Percentiles rank a stretch among this genome's conserved stretches.
These are phyloP conservation scores for Tragelaphus strepsiceros DNA, from an alignment of 2,113 vertebrate genomes.

Conservation along the genomic window DNA sequence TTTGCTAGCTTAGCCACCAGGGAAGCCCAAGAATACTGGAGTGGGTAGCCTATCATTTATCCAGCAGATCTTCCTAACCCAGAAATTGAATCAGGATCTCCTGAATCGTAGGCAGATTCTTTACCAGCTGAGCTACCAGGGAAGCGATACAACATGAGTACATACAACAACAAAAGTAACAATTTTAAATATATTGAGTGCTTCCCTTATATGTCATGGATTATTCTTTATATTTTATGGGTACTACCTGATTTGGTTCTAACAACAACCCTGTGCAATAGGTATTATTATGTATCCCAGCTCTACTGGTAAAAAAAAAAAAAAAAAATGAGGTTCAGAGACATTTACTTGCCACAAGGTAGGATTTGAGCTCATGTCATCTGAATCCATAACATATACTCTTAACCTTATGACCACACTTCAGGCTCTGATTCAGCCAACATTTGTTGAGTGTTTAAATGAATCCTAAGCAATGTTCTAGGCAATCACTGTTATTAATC, in stretches of 20 bases:
- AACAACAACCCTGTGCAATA: neutral
- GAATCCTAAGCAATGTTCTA: neutral
- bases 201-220: neutral
- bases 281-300: neutral
- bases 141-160: neutral
- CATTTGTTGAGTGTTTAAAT: neutral
- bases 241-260: too few relatives aligned
- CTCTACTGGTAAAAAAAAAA: neutral
- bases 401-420: neutral
- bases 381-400: neutral
- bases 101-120: neutral
- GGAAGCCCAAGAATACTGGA: neutral
- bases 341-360: neutral
- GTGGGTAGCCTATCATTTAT: neutral
- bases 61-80: neutral
- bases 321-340: neutral
- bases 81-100: neutral
- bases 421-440: neutral
- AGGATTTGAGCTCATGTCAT: neutral
- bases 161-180: neutral
- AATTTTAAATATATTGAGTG: neutral
- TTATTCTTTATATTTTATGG: neutral
- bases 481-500: neutral
- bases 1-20: neutral
- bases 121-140: neutral